Evolutionary conservation across 2,888 invertebrate genomes (phyloP).

Genomic region (Drosophila antonietae): DNA sequence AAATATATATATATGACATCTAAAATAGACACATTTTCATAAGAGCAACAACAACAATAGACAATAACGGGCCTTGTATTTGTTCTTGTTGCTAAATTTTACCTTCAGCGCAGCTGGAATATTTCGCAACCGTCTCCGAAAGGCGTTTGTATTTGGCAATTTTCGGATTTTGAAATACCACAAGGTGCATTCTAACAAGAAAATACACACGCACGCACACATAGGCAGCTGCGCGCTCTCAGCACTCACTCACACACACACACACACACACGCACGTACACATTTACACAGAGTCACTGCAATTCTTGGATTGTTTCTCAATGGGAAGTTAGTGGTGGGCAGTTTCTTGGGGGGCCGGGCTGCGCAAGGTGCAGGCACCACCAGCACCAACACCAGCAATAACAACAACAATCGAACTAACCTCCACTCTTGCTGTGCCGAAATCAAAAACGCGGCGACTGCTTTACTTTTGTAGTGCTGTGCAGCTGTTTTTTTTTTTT

Average conservation of each 20-base stretch:
- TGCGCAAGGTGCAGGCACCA: conserved; percentile 46
- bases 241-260: conserved; percentile 34
- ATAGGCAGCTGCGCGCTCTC: conserved; percentile 35
- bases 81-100: conserved; percentile 63
- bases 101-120: conserved; percentile 78
- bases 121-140: conserved; percentile 75
- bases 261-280: conserved; percentile 32
- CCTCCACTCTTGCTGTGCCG: conserved; percentile 53
- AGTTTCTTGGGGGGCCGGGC: conserved; percentile 37
- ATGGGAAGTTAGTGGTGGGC: conserved; percentile 54
- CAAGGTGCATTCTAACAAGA: conserved; percentile 77
- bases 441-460: conserved; percentile 43
- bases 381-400: conserved; percentile 22
- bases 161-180: conserved; percentile 78
- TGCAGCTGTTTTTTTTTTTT: conserved; percentile 29
- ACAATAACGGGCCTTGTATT: conserved; percentile 64
- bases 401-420: conserved; percentile 50
- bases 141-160: conserved; percentile 76
- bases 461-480: conserved; percentile 36
- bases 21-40: conserved; percentile 74
- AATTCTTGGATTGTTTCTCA: conserved; percentile 74
- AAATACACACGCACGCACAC: conserved; percentile 42
- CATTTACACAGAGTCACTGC: conserved; percentile 45
- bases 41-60: conserved; percentile 61
- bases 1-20: conserved; percentile 34